These are phyloP conservation scores for Hypomesus transpacificus DNA, from an alignment of 2,113 vertebrate species.

Conservation along the genomic window DNA sequence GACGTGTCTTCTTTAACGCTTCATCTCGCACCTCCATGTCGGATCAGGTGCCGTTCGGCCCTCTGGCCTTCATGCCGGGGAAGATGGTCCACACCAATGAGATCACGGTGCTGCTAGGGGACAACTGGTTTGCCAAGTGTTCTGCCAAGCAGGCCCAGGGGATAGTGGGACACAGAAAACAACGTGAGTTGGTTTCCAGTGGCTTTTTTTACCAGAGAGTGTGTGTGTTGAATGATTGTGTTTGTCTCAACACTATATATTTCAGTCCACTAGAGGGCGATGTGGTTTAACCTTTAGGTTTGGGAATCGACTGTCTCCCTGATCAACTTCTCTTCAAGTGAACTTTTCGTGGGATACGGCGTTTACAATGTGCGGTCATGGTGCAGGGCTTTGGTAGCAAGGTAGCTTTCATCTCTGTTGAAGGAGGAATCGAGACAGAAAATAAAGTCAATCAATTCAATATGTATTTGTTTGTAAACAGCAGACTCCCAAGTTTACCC, in stretches of 20 bases:
- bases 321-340: too few relatives aligned
- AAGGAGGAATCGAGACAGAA: too few relatives aligned
- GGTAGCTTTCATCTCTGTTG: too few relatives aligned
- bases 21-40: neutral
- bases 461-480: too few relatives aligned
- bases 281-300: conserved; percentile 6
- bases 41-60: conserved; percentile 90
- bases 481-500: too few relatives aligned
- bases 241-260: neutral
- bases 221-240: neutral
- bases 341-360: too few relatives aligned
- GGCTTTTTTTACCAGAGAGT: neutral
- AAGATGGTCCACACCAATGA: conserved; percentile 94
- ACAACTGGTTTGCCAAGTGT: conserved; percentile 97
- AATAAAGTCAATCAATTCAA: too few relatives aligned
- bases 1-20: neutral
- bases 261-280: conserved; percentile 56
- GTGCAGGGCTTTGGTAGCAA: too few relatives aligned
- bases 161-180: conserved; percentile 90
- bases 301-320: too few relatives aligned
- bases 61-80: conserved; percentile 97
- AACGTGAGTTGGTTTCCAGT: conserved; percentile 72
- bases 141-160: conserved; percentile 88
- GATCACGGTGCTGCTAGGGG: conserved; percentile 90
- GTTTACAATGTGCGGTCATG: too few relatives aligned